Evolutionary conservation across 2,888 invertebrate genomes (phyloP), one percentile per base, ranked within the genome.

Genomic region (Andrena chrysosceles): DNA sequence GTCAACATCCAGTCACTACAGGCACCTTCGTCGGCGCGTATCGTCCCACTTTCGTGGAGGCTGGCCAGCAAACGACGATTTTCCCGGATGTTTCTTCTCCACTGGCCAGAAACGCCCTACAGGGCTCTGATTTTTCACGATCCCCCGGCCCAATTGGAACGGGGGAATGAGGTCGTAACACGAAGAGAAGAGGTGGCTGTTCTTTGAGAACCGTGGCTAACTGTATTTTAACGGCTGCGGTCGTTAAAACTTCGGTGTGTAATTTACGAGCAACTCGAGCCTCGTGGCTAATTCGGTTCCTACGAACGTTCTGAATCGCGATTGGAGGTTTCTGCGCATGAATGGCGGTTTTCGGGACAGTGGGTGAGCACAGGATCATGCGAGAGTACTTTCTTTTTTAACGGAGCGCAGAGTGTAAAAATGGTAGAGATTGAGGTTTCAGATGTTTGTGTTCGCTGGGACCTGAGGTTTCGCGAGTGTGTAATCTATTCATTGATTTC

Each of bases 41-140:
- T 64, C 75, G 81, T 77, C 64, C 82, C 66, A 77, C 71, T 84
- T 84, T 74, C 77, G 35, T n/a, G 23, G 31, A 74, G 62, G 67
- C 59, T 63, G 49, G 64, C 56, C 10, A 56, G 4, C 20, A 13
- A 31, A 52, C 48, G 49, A 13, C 48, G n/a, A 13, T 48, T 71
- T 63, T 68, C 72, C 70, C 52, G 48, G 42, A 26, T 20, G 31
- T 67, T 29, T 66, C 29, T n/a, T 66, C 29, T 10, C 52, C 7
- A 1, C 52, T 2, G 52, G 20, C 8, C 20, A 52, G 42, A 4
- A 42, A 42, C 42, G 13, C 16, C 42, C 42, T 42, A 16, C 20
- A 49, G 26, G n/a, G 7, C 5, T 6, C 2, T 0, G 23, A 16
- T 49, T 52, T 67, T 52, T 13, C 49, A 1, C 13, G 26, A 8